phyloP scores from a whole-genome alignment of 2,888 invertebrate species.

The Busseola fusca region DNA sequence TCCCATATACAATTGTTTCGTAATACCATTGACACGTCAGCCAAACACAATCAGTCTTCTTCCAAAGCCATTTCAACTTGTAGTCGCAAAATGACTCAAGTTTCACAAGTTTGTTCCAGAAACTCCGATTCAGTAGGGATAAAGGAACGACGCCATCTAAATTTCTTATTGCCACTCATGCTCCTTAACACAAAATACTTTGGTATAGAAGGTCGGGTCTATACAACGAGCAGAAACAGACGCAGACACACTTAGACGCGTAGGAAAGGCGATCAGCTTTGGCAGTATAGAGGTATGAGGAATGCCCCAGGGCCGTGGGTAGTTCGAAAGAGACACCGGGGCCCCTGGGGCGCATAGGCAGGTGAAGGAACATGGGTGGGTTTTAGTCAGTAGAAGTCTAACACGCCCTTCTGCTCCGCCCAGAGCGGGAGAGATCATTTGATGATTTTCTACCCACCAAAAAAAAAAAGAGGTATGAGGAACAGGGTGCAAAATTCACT shows the following conservation, averaged over 20 bases:
- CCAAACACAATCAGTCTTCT: slow-evolving; percentile 23
- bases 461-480: too few relatives aligned
- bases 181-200: background rate
- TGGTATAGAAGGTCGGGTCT: background rate
- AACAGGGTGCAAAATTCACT: too few relatives aligned
- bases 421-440: too few relatives aligned
- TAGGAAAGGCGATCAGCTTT: too few relatives aligned
- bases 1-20: background rate
- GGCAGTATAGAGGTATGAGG: too few relatives aligned
- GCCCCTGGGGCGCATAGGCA: too few relatives aligned
- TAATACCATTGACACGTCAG: background rate
- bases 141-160: slow-evolving; percentile 22
- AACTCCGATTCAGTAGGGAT: slow-evolving; percentile 45
- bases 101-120: slow-evolving; percentile 40
- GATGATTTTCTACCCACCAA: too few relatives aligned
- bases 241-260: background rate
- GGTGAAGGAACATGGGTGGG: too few relatives aligned
- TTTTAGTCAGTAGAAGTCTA: too few relatives aligned
- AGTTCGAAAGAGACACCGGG: too few relatives aligned
- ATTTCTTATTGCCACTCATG: slow-evolving; percentile 50
- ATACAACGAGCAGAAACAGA: background rate
- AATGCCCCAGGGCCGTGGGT: too few relatives aligned
- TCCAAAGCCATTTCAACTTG: slow-evolving; percentile 38
- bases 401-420: too few relatives aligned
- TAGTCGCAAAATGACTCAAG: slow-evolving; percentile 33